Evolutionary conservation across 2,113 vertebrate genomes (phyloP), one percentile per base, ranked within the genome.

Genomic region (cattle (Bos taurus)): DNA sequence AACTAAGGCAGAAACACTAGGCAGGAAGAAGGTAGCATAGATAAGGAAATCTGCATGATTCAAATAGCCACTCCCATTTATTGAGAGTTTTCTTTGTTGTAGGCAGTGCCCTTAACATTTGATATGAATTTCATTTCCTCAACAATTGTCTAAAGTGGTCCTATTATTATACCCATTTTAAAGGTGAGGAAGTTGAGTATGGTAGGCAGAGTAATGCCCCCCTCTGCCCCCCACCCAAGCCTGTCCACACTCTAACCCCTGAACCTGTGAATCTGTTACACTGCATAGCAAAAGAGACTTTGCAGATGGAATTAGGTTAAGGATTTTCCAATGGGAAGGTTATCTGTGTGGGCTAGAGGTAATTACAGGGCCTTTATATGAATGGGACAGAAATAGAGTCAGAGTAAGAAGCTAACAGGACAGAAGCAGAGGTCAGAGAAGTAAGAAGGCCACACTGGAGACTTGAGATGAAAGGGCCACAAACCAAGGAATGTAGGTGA

Each of bases 181-280:
- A 96, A 91, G 78, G 64, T 43, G 48, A 89, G 60, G 28, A 26
- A 36, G 30, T 64, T 60, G 36, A 78, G 10, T 25, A 14, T 77
- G 25, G 57, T 36, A 74, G 15, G 13, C 57, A 87, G 83, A 92
- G 30, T 60, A 59, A 17, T 19, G 60, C 4, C 30, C 2, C 2
- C 10, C 0, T 10, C 19, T 0, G 1, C 9, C 17, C 9, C 0
- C 0, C 4, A 4, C 17, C 8, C 64, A 48, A 28, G 23, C 13
- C 17, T 91, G 28, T 40, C 36, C 25, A 67, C 1, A 62, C 7
- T 40, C 56, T 54, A 60, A 77, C 48, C 21, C 23, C 19, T 33
- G 46, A 88, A 36, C 19, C 33, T 88, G 52, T 83, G 59, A 88
- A 10, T 85, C 13, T 85, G 36, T 74, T 80, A 57, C 15, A 74